Percentiles rank a stretch among this genome's conserved stretches.
These are phyloP conservation scores for Tachycineta bicolor DNA, from an alignment of 2,113 vertebrate genomes.

Conservation along the genomic window DNA sequence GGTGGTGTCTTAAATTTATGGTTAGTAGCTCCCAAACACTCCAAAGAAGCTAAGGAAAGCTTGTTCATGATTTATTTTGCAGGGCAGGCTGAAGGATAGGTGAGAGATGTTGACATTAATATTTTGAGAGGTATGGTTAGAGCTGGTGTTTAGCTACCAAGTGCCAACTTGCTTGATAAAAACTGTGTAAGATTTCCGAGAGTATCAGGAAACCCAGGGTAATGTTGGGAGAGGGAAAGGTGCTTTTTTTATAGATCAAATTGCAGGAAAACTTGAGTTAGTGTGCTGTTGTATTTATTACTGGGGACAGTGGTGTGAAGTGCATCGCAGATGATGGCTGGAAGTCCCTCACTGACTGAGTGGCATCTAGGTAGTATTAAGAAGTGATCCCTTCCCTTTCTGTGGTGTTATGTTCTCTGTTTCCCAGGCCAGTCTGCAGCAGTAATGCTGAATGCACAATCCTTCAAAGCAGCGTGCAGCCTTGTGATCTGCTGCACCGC, in stretches of 20 bases:
- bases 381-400: not conserved
- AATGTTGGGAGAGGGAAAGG: not conserved
- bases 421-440: not conserved
- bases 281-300: not conserved
- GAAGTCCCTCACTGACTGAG: not conserved
- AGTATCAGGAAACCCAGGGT: constrained; percentile 1
- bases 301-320: not conserved
- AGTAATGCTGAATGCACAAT: not conserved
- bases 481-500: not conserved
- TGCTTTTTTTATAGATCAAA: constrained; percentile 25
- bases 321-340: not conserved
- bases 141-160: not conserved
- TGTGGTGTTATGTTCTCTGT: not conserved
- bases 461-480: not conserved
- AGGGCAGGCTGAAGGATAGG: not conserved
- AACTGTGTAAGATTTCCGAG: constrained; percentile 13
- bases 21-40: not conserved
- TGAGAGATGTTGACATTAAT: not conserved
- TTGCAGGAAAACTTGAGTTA: not conserved
- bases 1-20: not conserved
- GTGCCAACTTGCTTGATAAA: constrained; percentile 11
- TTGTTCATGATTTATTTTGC: not conserved
- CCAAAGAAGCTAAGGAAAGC: not conserved
- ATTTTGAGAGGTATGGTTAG: not conserved
- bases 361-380: not conserved